Conservation (phyloP, 1,140 invertebrate genomes). For the Sitobion miscanthi region DNA sequence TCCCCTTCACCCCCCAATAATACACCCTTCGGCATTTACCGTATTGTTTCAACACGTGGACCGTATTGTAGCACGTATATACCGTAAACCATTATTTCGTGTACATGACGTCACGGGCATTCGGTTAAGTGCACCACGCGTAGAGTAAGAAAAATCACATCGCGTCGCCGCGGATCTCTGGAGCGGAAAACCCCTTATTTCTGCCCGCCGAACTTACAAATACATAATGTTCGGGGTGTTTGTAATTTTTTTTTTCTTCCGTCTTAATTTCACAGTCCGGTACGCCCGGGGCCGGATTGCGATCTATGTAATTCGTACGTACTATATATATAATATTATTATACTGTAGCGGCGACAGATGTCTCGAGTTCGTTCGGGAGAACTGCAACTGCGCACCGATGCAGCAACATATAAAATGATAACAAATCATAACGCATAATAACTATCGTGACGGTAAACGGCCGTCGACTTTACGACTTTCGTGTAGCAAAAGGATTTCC, state of each 20-base stretch:
- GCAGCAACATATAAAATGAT: neutral
- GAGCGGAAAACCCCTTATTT: slow-evolving; percentile 12
- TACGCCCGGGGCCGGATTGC: slow-evolving; percentile 5
- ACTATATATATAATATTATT: neutral
- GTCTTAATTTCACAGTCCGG: slow-evolving; percentile 47
- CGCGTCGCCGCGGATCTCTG: neutral
- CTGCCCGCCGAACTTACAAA: neutral
- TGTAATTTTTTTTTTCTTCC: neutral
- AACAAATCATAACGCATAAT: neutral
- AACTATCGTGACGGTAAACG: neutral
- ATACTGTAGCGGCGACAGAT: slow-evolving; percentile 7
- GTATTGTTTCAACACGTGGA: neutral
- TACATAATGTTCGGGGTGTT: neutral
- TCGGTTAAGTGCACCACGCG: neutral
- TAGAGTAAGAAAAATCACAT: neutral
- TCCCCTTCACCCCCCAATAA: neutral
- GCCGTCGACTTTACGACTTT: neutral
- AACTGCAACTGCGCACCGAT: neutral
- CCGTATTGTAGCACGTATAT: neutral
- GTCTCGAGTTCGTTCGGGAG: neutral
- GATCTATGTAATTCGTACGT: neutral
- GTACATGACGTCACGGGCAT: neutral
- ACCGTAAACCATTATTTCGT: neutral
- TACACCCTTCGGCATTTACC: neutral
- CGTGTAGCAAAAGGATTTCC: neutral